Percentiles rank a stretch among this genome's conserved stretches.
Evolutionary conservation across 2,888 invertebrate species (phyloP).

Genomic region (Uloborus plumipes): DNA sequence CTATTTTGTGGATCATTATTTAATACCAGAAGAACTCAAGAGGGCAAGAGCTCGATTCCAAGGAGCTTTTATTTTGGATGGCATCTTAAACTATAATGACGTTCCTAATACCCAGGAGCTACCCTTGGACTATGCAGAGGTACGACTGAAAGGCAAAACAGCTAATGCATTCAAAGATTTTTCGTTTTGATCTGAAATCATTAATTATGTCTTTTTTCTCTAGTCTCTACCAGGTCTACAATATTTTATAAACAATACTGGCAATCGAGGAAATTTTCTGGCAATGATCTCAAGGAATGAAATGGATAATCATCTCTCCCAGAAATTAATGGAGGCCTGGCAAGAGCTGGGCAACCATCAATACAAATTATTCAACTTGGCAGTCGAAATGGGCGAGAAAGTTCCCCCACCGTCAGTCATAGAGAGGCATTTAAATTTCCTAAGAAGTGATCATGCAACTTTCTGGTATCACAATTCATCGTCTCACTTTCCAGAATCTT

Average conservation of each 20-base stretch:
- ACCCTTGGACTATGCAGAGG: constrained; percentile 68
- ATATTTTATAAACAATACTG: constrained; percentile 53
- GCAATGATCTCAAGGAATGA: constrained; percentile 69
- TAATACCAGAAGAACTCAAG: constrained; percentile 69
- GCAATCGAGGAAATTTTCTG: constrained; percentile 69
- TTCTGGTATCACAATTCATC: constrained; percentile 71
- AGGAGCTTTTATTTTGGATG: constrained; percentile 71
- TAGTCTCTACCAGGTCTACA: constrained; percentile 55
- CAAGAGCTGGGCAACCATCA: constrained; percentile 46
- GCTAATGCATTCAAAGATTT: neutral
- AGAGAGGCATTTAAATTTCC: constrained; percentile 69
- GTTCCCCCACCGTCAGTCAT: constrained; percentile 68
- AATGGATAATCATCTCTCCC: constrained; percentile 68
- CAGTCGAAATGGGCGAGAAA: constrained; percentile 67
- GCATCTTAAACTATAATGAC: constrained; percentile 70
- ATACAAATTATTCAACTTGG: constrained; percentile 56
- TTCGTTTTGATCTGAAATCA: too few species aligned
- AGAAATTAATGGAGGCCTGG: constrained; percentile 64
- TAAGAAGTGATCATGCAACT: constrained; percentile 70
- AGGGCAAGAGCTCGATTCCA: constrained; percentile 69
- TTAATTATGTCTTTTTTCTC: neutral
- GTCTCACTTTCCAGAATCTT: constrained; percentile 64
- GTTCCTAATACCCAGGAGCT: constrained; percentile 69
- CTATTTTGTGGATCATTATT: constrained; percentile 69
- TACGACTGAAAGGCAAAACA: constrained; percentile 9